phyloP scores from a whole-genome alignment of 2,888 invertebrate species.

The Labia minor region DNA sequence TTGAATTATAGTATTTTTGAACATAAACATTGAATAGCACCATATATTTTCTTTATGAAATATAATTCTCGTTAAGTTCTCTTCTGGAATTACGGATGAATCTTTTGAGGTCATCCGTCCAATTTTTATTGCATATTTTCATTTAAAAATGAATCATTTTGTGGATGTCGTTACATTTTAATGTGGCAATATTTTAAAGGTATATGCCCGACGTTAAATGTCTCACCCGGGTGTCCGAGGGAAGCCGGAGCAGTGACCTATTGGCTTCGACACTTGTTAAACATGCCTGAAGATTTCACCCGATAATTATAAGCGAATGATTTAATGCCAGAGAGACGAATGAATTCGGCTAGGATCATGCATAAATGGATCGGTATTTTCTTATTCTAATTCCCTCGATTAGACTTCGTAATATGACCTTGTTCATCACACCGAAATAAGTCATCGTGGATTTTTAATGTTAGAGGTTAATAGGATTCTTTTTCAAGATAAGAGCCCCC shows the following conservation, averaged over 20 bases:
- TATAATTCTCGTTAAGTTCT: no score
- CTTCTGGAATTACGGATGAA: no score
- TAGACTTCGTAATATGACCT: constrained; percentile 1
- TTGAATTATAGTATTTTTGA: no score
- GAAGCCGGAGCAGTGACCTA: not conserved
- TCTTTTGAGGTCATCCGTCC: not conserved
- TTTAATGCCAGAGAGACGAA: not conserved
- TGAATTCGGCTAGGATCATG: not conserved
- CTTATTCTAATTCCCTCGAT: not conserved
- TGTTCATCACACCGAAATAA: not conserved
- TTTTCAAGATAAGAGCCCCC: no score
- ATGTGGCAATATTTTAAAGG: not conserved
- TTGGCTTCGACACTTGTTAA: constrained; percentile 5
- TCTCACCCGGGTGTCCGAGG: no score
- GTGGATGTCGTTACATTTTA: not conserved
- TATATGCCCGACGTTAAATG: not conserved
- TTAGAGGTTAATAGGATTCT: not conserved
- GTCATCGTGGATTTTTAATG: not conserved
- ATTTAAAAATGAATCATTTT: not conserved
- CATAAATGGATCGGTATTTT: not conserved
- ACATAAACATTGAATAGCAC: no score
- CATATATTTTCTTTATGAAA: no score
- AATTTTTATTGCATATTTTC: not conserved
- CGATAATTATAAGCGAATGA: not conserved
- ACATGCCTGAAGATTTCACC: not conserved